Evolutionary conservation across 1,140 invertebrate genomes (phyloP).

Genomic region (Drosophila novamexicana): DNA sequence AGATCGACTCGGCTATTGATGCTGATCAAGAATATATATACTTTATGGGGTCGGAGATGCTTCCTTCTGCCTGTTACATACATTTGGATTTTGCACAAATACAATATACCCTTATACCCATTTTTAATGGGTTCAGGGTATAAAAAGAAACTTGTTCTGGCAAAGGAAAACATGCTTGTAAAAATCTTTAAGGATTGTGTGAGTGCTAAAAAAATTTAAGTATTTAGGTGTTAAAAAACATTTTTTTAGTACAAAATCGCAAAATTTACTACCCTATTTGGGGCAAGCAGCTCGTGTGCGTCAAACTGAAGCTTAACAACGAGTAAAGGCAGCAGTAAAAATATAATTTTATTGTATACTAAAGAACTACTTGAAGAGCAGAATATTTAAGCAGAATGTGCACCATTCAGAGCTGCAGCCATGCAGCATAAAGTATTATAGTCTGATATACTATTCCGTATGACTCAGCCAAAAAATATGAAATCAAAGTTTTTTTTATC

Average conservation of each 20-base stretch:
- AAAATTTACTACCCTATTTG: constrained; percentile 29
- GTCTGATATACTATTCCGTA: no score
- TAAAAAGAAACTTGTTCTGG: not conserved
- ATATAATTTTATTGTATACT: constrained; percentile 27
- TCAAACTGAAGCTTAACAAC: not conserved
- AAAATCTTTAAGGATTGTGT: constrained; percentile 26
- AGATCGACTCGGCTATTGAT: no score
- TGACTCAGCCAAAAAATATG: no score
- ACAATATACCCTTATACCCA: no score
- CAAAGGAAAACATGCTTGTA: constrained; percentile 5
- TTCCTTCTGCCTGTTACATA: no score
- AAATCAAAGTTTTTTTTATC: no score
- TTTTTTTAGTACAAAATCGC: constrained; percentile 21
- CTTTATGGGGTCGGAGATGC: no score
- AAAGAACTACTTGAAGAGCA: constrained; percentile 6
- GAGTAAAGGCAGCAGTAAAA: constrained; percentile 22
- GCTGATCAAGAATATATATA: no score
- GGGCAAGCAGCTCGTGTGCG: not conserved
- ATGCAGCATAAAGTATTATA: not conserved
- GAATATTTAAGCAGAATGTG: no score
- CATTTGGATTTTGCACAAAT: no score
- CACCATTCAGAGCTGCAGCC: not conserved
- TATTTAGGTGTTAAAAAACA: constrained; percentile 26
- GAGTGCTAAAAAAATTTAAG: constrained; percentile 33
- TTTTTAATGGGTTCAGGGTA: no score